Evolutionary conservation across 2,113 vertebrate genomes (phyloP).

Genomic region (Hippocampus zosterae): DNA sequence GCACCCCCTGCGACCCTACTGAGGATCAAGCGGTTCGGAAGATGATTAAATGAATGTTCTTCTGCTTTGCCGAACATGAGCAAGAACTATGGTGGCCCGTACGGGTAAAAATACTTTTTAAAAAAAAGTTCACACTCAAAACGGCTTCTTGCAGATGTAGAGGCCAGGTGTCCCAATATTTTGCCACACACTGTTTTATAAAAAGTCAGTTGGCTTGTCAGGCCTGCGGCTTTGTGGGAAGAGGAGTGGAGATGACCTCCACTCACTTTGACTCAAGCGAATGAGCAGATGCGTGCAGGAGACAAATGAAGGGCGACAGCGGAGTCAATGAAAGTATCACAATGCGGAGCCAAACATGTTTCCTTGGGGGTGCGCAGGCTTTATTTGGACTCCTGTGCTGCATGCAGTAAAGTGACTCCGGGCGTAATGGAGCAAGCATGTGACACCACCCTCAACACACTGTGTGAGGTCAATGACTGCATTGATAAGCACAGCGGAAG

Average conservation of each 20-base stretch:
- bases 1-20: too few relatives aligned
- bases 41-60: background rate
- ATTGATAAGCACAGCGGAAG: too few relatives aligned
- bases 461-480: slow-evolving; percentile 16
- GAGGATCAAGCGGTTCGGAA: too few relatives aligned
- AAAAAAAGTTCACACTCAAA: background rate
- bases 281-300: background rate
- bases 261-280: background rate
- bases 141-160: background rate
- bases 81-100: background rate
- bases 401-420: slow-evolving; percentile 15
- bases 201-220: background rate
- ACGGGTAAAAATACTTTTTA: background rate
- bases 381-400: slow-evolving; percentile 12
- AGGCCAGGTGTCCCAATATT: background rate
- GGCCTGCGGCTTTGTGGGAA: background rate
- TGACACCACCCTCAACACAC: slow-evolving; percentile 32
- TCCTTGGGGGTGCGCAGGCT: slow-evolving; percentile 8
- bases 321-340: background rate
- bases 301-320: slow-evolving; percentile 4
- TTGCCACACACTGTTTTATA: background rate
- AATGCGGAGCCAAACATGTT: background rate
- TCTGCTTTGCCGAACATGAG: background rate
- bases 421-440: slow-evolving; percentile 39
- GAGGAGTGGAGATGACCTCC: background rate